Evolutionary conservation across 1,140 invertebrate species (phyloP).

Genomic region (Tribolium castaneum): DNA sequence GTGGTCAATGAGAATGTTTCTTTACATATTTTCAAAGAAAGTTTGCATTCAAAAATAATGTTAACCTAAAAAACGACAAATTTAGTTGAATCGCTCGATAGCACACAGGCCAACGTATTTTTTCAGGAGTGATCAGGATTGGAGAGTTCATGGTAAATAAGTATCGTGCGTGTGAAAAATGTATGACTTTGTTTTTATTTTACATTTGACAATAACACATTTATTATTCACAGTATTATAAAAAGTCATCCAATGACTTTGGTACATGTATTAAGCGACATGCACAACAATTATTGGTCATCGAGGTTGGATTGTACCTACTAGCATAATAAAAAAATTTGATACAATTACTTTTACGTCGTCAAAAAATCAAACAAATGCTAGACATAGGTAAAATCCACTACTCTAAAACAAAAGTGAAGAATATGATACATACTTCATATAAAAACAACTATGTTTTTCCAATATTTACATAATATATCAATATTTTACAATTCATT

Average conservation of each 20-base stretch:
- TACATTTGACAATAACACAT: slow-evolving; percentile 53
- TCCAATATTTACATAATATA: slow-evolving; percentile 56
- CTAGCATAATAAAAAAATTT: slow-evolving; percentile 28
- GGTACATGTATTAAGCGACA: slow-evolving; percentile 51
- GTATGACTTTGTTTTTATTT: slow-evolving; percentile 49
- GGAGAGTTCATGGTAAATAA: background rate
- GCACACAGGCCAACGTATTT: no score
- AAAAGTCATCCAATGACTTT: slow-evolving; percentile 35
- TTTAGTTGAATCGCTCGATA: no score
- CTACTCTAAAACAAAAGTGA: slow-evolving; percentile 40
- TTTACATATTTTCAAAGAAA: no score
- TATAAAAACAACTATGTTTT: slow-evolving; percentile 59
- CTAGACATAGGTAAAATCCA: slow-evolving; percentile 47
- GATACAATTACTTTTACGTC: background rate
- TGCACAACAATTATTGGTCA: slow-evolving; percentile 55
- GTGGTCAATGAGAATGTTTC: no score
- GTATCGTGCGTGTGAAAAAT: slow-evolving; percentile 40
- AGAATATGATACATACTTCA: slow-evolving; percentile 48
- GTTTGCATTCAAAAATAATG: no score
- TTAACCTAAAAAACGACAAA: no score
- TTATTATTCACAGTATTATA: slow-evolving; percentile 51
- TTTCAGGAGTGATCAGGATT: no score
- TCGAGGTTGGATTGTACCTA: slow-evolving; percentile 47
- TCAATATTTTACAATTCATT: slow-evolving; percentile 57
- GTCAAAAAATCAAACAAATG: slow-evolving; percentile 8